A percentile compares a stretch with the other conserved stretches of the same genome.
Evolutionary conservation across 2,797 vertebrate species (phyloP).

Genomic region (Coreius guichenoti): DNA sequence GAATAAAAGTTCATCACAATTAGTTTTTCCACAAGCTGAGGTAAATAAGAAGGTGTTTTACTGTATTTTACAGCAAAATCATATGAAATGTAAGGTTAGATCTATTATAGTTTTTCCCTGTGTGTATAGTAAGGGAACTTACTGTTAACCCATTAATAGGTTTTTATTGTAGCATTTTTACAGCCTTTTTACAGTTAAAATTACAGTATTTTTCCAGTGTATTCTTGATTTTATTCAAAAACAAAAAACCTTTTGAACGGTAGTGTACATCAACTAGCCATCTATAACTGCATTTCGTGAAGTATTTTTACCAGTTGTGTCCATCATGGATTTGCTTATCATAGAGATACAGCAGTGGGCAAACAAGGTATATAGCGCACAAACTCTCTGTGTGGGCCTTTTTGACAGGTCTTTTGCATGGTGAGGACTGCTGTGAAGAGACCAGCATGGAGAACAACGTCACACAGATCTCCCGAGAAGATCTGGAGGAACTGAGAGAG

Average conservation of each 20-base stretch:
- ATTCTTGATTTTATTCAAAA: not conserved
- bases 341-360: not conserved
- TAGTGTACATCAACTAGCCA: not conserved
- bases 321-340: slow-evolving; percentile 14
- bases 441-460: slow-evolving; percentile 85
- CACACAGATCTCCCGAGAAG: slow-evolving; percentile 91
- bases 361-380: not conserved
- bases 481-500: slow-evolving; percentile 91
- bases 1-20: not conserved
- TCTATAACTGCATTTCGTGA: not conserved
- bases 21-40: not conserved
- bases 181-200: not conserved
- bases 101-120: not conserved
- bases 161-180: not conserved
- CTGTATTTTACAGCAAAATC: not conserved
- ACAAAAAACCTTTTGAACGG: not conserved
- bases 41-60: not conserved
- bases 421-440: slow-evolving; percentile 42
- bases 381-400: slow-evolving; percentile 38
- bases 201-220: not conserved
- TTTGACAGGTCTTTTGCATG: slow-evolving; percentile 50
- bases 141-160: not conserved
- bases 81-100: not conserved
- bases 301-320: not conserved
- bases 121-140: not conserved